A percentile compares a stretch with the other conserved stretches of the same genome.
Evolutionary conservation across 30 jellyfish, hydroid and myxozoan genomes (phyloP).

Genomic region (Chironex yamaguchii): DNA sequence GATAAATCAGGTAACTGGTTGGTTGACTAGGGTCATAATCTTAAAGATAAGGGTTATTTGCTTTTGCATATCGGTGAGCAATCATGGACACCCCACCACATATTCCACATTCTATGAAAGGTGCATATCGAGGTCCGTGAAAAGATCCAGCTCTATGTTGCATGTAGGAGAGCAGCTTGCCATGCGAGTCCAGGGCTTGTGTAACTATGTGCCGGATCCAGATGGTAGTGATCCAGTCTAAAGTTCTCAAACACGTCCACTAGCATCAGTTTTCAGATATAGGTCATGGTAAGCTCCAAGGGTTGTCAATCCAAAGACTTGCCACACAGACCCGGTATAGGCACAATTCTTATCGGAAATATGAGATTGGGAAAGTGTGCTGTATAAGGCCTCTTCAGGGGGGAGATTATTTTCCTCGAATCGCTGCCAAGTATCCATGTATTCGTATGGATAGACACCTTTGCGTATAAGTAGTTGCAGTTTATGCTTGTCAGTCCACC

Average conservation of each 20-base stretch:
- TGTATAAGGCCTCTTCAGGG: slow-evolving; percentile 14
- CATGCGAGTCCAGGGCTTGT: slow-evolving; percentile 72
- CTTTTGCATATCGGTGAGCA: slow-evolving; percentile 58
- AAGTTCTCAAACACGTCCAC: slow-evolving; percentile 57
- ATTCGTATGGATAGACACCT: slow-evolving; percentile 80
- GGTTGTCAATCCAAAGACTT: neutral
- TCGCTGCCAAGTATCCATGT: slow-evolving; percentile 31
- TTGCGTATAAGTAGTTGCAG: slow-evolving; percentile 51
- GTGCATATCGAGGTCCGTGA: slow-evolving; percentile 29
- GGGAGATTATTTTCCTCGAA: slow-evolving; percentile 59
- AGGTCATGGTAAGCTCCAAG: slow-evolving; percentile 47
- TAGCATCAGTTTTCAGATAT: slow-evolving; percentile 27
- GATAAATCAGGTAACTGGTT: slow-evolving; percentile 43
- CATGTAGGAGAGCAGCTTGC: slow-evolving; percentile 33
- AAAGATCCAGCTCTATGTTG: slow-evolving; percentile 19
- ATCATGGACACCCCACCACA: slow-evolving; percentile 50
- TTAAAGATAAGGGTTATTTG: slow-evolving; percentile 11
- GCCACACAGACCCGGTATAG: slow-evolving; percentile 33
- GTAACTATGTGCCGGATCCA: slow-evolving; percentile 56
- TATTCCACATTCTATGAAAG: slow-evolving; percentile 54
- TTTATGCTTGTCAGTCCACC: no score
- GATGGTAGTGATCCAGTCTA: slow-evolving; percentile 14
- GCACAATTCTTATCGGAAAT: slow-evolving; percentile 37
- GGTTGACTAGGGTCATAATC: slow-evolving; percentile 2
- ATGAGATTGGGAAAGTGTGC: neutral